phyloP scores from a whole-genome alignment of 2,888 invertebrate genomes.

The Nomada fabriciana region DNA sequence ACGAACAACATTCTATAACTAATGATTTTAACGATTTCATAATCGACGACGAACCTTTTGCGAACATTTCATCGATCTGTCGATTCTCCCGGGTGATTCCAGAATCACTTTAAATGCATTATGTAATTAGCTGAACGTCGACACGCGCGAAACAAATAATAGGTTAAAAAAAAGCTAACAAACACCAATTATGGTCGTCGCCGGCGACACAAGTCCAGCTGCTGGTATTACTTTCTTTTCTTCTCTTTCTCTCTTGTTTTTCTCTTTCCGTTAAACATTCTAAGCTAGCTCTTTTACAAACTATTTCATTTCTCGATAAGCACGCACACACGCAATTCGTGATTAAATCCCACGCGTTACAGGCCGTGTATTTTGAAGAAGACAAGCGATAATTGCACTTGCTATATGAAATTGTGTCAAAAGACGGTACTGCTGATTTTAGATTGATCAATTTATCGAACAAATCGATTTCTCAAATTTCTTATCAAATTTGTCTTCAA shows the following conservation, averaged over 20 bases:
- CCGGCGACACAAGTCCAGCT: constrained; percentile 60
- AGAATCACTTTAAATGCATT: constrained; percentile 23
- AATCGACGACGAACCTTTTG: constrained; percentile 35
- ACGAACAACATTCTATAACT: neutral
- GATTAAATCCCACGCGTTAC: constrained; percentile 54
- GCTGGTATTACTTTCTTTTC: constrained; percentile 42
- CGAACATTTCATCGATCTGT: neutral
- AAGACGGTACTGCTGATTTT: constrained; percentile 35
- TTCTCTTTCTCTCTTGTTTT: constrained; percentile 8
- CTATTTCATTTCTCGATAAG: constrained; percentile 59
- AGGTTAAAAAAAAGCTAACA: constrained; percentile 21
- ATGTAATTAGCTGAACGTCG: constrained; percentile 21
- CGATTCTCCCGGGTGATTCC: neutral
- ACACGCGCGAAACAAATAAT: constrained; percentile 18
- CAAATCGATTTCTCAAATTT: neutral
- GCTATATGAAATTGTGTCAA: constrained; percentile 40
- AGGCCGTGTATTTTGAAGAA: constrained; percentile 34
- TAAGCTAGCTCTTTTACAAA: constrained; percentile 49
- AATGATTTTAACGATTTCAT: neutral
- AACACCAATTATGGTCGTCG: constrained; percentile 48
- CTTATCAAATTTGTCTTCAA: neutral
- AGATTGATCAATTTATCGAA: neutral
- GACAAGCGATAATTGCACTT: constrained; percentile 46
- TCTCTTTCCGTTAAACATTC: constrained; percentile 33
- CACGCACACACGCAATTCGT: constrained; percentile 56